Base-by-base conservation (phyloP, 2,888 invertebrate species). In the Diaphora mendica region DNA sequence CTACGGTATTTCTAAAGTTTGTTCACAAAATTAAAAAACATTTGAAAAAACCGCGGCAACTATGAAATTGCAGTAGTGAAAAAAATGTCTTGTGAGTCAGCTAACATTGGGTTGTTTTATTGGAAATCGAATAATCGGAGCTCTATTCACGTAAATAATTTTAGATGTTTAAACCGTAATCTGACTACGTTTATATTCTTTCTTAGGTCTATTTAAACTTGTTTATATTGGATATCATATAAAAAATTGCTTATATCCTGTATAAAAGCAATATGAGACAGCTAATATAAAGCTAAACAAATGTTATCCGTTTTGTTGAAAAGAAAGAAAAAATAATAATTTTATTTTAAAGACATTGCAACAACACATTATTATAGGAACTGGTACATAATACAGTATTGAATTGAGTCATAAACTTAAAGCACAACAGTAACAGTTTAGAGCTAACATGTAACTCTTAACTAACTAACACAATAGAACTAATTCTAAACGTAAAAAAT, bases 21-120 rank as follows among this genome's bases (percentile, higher is more conserved):
- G 35, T 35, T 35, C 35, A 35, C 35, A 33, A 62, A 70, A 70
- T 69, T 59, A 4, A 13, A 70, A 44, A 23, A 70, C 70, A 67
- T 67, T 20, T 67, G 44, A 7, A 30, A 1, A 70, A 44, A 70
- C 20, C 30, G 7, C 0, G 17, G 2, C 15, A 26, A 17, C 30
- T 20, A 7, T 62, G 13, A 64, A 64, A 55, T 26, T n/a, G 55
- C 13, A 55, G 13, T 55, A 1, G n/a, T 11, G 3, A 55, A n/a
- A 1, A n/a, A n/a, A 55, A 55, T 55, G 55, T 13, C 55, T 55
- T 55, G 51, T 9, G 51, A 51, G n/a, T 51, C 51, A n/a, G 23
- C 9, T 23, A 51, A 51, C 51, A 51, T 51, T 51, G 2, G 13
- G n/a, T n/a, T n/a, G 0, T 11, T 55, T 51, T 51, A 51, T 23